Evolutionary conservation across 1,140 invertebrate genomes (phyloP).

Genomic region (Babylonia areolata): DNA sequence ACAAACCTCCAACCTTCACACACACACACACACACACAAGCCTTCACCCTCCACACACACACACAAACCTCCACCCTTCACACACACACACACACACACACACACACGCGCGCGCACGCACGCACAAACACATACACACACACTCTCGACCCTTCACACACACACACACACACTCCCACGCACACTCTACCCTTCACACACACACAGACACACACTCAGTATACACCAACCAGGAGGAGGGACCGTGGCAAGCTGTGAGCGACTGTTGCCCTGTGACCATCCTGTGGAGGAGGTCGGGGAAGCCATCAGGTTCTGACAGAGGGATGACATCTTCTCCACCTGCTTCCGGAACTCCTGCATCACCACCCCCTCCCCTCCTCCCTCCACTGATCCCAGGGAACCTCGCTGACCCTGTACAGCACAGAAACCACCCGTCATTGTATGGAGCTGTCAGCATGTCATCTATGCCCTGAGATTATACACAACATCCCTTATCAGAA

Average conservation of each 20-base stretch:
- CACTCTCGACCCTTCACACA: neutral
- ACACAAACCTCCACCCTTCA: neutral
- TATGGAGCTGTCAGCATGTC: no score
- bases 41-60: neutral
- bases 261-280: neutral
- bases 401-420: conserved; percentile 39
- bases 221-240: conserved; percentile 12
- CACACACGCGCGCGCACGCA: neutral
- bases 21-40: neutral
- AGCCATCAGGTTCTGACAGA: conserved; percentile 63
- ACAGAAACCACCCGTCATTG: no score
- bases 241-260: conserved; percentile 10
- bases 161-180: no score
- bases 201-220: neutral
- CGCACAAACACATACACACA: neutral
- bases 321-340: conserved; percentile 55
- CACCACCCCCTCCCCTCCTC: conserved; percentile 40
- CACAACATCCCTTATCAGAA: no score
- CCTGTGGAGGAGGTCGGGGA: neutral
- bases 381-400: conserved; percentile 63
- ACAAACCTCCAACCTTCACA: neutral
- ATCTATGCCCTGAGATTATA: no score
- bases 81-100: neutral
- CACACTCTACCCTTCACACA: no score
- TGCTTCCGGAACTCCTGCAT: conserved; percentile 54